Evolutionary conservation across 2,797 vertebrate genomes (phyloP), one percentile per base, ranked within the genome.

Genomic region (Chiloscyllium punctatum): DNA sequence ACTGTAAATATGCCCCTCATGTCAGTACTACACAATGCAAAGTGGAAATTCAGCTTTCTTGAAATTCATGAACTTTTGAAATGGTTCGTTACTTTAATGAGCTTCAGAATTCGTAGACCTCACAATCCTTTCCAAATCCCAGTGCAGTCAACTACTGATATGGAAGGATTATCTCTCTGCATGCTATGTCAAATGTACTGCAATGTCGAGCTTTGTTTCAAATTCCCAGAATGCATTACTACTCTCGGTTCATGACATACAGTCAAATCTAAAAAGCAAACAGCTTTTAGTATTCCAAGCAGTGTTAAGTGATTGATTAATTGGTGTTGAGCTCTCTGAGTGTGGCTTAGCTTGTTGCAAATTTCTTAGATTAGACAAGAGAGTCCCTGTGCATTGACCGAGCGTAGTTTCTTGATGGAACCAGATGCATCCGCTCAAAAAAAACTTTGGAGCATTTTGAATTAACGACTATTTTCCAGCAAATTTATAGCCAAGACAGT

Each of bases 171-270:
- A 48, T 95, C 94, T 23, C 53, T 33, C 94, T 95, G 94, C 53
- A 95, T 30, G 68, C 48, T 30, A 18, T 74, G 25, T 53, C 74
- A 77, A 95, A 95, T 53, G 37, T 53, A 74, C 15, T 33, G 71
- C 96, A 96, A 96, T 96, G 96, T 96, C 96, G 96, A 95, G 68
- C 94, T 96, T 96, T 96, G 66, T 69, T 96, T 96, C 96, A 97
- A 97, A 97, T 96, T 96, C 96, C 96, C 69, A 96, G 96, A 94
- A 96, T 96, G 96, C 90, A 77, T 96, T 95, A 95, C 96, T 95
- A 37, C 92, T 96, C 96, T 97, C 96, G 97, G 97, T 97, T 96
- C 96, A 97, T 94, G 96, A 96, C 96, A 97, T 95, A 96, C 94
- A 95, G 95, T 96, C 57, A 68, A 11, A 95, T 95, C 71, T 95